A percentile compares a stretch with the other conserved stretches of the same genome.
Conservation (phyloP, 2,797 vertebrate genomes). For the Smutsia temminckii region DNA sequence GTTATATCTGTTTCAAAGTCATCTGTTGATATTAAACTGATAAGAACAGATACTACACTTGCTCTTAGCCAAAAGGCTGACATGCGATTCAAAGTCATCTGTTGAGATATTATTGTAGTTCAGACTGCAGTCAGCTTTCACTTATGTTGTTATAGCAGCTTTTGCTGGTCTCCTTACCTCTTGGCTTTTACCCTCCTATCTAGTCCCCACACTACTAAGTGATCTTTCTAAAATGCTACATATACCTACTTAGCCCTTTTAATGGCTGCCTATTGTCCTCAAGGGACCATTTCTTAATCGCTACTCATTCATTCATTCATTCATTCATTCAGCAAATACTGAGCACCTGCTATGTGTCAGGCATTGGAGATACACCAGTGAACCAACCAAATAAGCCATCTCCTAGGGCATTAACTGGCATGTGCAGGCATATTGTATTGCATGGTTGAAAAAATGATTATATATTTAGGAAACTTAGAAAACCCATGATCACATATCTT, state of each 20-base stretch:
- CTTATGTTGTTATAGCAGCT: not conserved
- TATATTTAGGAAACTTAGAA: not conserved
- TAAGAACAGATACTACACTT: too few species aligned
- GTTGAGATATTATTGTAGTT: not conserved
- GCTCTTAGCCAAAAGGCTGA: too few species aligned
- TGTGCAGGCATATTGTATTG: not conserved
- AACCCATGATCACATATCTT: not conserved
- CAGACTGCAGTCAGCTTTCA: not conserved
- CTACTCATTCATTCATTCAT: not conserved
- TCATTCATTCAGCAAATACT: slow-evolving; percentile 7
- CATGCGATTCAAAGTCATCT: not conserved
- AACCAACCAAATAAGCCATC: not conserved
- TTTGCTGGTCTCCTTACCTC: not conserved
- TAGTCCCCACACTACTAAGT: not conserved
- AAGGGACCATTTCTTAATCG: slow-evolving; percentile 29
- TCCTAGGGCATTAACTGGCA: not conserved
- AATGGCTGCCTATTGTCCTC: not conserved
- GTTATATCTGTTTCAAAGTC: not conserved
- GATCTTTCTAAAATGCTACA: slow-evolving; percentile 12
- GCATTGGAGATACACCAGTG: slow-evolving; percentile 32
- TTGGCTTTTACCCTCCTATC: not conserved
- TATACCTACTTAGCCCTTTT: not conserved
- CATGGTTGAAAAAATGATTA: not conserved
- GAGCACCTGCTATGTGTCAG: not conserved
- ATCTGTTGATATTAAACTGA: not conserved